Percentiles rank a stretch among this genome's conserved stretches.
phyloP scores from a whole-genome alignment of 2,797 vertebrate species.

The Psittacula derbiana region DNA sequence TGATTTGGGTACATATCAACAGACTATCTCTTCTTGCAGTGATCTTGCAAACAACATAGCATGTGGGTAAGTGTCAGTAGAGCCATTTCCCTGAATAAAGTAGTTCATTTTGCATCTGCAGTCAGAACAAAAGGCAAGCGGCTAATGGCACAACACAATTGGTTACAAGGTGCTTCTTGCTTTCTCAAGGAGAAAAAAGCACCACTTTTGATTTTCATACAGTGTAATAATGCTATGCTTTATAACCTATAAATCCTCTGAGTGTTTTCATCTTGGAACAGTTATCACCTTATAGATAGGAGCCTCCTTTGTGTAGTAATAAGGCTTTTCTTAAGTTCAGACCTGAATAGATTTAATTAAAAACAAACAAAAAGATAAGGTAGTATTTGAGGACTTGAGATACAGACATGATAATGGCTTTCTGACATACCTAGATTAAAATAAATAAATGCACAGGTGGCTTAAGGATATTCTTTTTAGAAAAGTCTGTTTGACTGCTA shows the following conservation, averaged over 20 bases:
- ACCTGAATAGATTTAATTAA: not conserved
- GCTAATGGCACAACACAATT: not conserved
- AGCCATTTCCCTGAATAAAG: not conserved
- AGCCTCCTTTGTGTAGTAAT: not conserved
- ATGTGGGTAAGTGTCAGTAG: not conserved
- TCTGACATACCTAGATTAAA: slow-evolving; percentile 2
- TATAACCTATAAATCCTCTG: not conserved
- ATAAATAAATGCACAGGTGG: not conserved
- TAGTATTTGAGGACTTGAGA: not conserved
- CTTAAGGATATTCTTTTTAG: not conserved
- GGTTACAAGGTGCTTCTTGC: not conserved
- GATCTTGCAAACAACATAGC: not conserved
- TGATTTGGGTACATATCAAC: not conserved
- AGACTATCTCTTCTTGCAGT: not conserved
- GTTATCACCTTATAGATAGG: not conserved
- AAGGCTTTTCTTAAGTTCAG: not conserved
- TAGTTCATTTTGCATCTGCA: not conserved
- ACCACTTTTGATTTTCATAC: not conserved
- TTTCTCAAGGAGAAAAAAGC: not conserved
- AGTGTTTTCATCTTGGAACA: not conserved
- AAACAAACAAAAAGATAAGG: not conserved
- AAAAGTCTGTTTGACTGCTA: not conserved
- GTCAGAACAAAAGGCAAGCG: not conserved
- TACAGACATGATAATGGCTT: not conserved
- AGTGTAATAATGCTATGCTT: not conserved